Percentiles rank a stretch among this genome's conserved stretches.
phyloP scores from a whole-genome alignment of 2,797 vertebrate species.

The Macrochelys suwanniensis region DNA sequence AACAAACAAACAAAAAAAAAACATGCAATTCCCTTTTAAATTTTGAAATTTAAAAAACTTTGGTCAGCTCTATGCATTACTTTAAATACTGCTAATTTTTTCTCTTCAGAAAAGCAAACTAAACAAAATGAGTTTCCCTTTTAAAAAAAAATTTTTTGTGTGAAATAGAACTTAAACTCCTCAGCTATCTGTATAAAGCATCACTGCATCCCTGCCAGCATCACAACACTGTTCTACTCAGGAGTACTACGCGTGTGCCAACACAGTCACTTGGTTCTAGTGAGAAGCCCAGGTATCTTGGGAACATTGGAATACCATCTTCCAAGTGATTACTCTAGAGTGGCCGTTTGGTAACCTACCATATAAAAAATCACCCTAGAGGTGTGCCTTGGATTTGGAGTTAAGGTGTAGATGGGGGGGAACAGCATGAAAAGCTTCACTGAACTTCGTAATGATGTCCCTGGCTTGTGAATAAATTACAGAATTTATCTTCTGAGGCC shows the following conservation, averaged over 20 bases:
- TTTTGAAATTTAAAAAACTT: neutral
- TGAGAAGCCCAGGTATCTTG: neutral
- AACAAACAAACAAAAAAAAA: neutral
- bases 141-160: neutral
- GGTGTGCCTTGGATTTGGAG: neutral
- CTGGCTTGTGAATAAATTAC: neutral
- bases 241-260: neutral
- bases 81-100: neutral
- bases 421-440: neutral
- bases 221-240: accelerated
- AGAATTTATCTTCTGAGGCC: neutral
- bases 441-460: neutral
- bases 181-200: neutral
- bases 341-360: neutral
- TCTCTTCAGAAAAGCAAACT: neutral
- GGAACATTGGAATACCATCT: neutral
- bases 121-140: neutral
- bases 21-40: neutral
- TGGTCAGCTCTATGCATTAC: neutral
- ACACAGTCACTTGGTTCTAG: neutral
- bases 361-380: neutral
- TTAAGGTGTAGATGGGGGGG: neutral
- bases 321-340: neutral
- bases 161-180: neutral
- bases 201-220: neutral